phyloP scores from a whole-genome alignment of 2,113 vertebrate genomes.

The Guaruba guarouba region DNA sequence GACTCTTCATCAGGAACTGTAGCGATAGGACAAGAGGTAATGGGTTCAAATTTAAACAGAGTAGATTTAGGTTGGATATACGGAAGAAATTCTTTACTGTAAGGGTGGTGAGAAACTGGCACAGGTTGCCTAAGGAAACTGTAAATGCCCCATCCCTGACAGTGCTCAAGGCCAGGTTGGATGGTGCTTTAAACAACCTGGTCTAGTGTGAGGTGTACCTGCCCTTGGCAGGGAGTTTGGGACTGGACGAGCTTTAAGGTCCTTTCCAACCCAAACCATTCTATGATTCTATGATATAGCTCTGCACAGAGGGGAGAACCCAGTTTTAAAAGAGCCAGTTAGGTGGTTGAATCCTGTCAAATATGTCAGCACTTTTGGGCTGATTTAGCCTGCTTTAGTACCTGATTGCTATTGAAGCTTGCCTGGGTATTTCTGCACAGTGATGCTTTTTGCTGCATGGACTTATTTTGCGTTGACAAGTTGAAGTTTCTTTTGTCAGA shows the following conservation, averaged over 20 bases:
- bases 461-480: background rate
- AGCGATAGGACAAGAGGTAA: background rate
- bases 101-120: background rate
- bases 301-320: background rate
- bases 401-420: background rate
- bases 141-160: background rate
- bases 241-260: background rate
- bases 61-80: background rate
- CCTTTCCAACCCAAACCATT: background rate
- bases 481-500: background rate
- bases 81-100: background rate
- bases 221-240: background rate
- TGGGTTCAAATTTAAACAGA: background rate
- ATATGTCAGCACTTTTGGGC: background rate
- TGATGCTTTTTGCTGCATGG: background rate
- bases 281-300: accelerated
- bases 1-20: background rate
- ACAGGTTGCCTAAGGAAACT: background rate
- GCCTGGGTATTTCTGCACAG: background rate
- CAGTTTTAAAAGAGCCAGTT: background rate
- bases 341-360: background rate
- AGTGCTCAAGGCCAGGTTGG: background rate
- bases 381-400: background rate
- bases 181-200: background rate
- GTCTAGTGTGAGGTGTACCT: background rate